Conservation (phyloP, 2,888 invertebrate genomes). For the Leucoma salicis region DNA sequence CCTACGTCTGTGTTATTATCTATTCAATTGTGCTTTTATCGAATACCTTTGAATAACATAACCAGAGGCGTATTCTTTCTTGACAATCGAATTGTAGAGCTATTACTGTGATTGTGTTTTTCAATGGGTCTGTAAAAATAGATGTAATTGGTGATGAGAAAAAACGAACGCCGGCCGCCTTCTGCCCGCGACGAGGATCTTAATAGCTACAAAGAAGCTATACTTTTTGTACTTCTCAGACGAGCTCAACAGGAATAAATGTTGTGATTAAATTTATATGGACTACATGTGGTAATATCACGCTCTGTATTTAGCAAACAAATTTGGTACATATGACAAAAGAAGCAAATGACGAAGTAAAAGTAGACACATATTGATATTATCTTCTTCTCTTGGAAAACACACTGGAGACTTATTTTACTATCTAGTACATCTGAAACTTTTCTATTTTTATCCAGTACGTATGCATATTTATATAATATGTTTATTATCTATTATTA, state of each 20-base stretch:
- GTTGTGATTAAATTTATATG: slow-evolving; percentile 26
- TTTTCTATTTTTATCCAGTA: too few relatives aligned
- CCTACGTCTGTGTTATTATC: slow-evolving; percentile 33
- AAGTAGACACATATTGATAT: too few relatives aligned
- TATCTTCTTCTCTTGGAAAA: too few relatives aligned
- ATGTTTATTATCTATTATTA: too few relatives aligned
- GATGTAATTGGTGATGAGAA: slow-evolving; percentile 65
- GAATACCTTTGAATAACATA: slow-evolving; percentile 48
- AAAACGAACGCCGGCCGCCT: slow-evolving; percentile 50
- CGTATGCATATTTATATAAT: too few relatives aligned
- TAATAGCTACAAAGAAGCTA: slow-evolving; percentile 54
- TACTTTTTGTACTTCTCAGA: slow-evolving; percentile 33
- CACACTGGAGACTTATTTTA: too few relatives aligned
- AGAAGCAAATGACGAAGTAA: too few relatives aligned
- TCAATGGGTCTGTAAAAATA: slow-evolving; percentile 67
- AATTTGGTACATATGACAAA: too few relatives aligned
- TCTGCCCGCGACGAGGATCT: slow-evolving; percentile 35
- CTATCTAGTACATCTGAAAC: too few relatives aligned
- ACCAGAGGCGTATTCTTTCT: slow-evolving; percentile 47
- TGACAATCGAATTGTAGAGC: slow-evolving; percentile 60
- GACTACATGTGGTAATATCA: neutral
- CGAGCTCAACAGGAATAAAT: slow-evolving; percentile 26
- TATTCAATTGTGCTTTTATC: slow-evolving; percentile 49
- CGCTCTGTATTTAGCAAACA: neutral
- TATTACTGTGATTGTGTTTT: slow-evolving; percentile 62